These are phyloP conservation scores for Leucoptera coffeella DNA, from an alignment of 2,888 invertebrate genomes.

Conservation along the genomic window DNA sequence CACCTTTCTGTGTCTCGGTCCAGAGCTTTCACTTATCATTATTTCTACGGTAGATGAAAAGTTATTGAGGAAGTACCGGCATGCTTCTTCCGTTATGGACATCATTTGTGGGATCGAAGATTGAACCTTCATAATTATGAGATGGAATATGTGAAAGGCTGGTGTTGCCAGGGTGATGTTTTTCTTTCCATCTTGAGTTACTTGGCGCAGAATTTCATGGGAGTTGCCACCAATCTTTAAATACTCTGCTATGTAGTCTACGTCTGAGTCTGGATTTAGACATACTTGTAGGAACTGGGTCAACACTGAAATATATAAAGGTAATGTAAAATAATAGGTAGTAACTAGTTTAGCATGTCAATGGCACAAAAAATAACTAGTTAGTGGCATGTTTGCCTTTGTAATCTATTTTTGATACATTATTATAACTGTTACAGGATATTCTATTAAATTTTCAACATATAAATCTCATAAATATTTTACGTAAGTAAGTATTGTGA, in stretches of 20 bases:
- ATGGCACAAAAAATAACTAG: conserved; percentile 1
- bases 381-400: too few relatives aligned
- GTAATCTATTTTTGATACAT: too few relatives aligned
- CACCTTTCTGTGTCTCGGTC: conserved; percentile 58
- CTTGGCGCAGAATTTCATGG: conserved; percentile 60
- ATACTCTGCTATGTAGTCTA: conserved; percentile 57
- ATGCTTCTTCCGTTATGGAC: conserved; percentile 59
- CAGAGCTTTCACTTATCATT: conserved; percentile 59
- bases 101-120: conserved; percentile 55
- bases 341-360: too few relatives aligned
- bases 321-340: too few relatives aligned
- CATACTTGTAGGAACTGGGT: conserved; percentile 58
- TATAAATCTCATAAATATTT: too few relatives aligned
- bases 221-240: conserved; percentile 64
- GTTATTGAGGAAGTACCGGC: conserved; percentile 63
- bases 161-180: conserved; percentile 52
- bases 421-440: too few relatives aligned
- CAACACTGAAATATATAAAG: conserved; percentile 54
- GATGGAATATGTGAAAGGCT: conserved; percentile 59
- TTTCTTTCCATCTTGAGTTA: conserved; percentile 56
- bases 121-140: conserved; percentile 62
- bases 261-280: conserved; percentile 31
- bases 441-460: too few relatives aligned
- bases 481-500: too few relatives aligned
- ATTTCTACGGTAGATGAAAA: conserved; percentile 60